These are phyloP conservation scores for Diachrysia chrysitis DNA, from an alignment of 2,888 invertebrate species.

Conservation along the genomic window DNA sequence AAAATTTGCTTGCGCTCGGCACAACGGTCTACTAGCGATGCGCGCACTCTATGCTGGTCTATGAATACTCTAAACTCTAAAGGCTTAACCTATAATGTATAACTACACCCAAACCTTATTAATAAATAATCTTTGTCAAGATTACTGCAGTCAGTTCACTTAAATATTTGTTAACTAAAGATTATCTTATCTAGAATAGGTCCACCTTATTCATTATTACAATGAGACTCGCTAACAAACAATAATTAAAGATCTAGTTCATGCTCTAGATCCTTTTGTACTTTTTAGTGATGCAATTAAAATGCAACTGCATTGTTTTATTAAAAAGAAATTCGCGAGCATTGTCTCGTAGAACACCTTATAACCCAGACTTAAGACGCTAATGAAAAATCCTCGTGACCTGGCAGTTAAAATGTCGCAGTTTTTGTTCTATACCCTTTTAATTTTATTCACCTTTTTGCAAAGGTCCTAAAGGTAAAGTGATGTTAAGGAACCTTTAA, in stretches of 20 bases:
- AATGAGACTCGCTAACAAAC: neutral
- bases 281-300: neutral
- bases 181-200: neutral
- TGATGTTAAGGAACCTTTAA: too few relatives aligned
- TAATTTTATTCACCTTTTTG: too few relatives aligned
- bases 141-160: neutral
- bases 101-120: too few relatives aligned
- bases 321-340: neutral
- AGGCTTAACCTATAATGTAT: too few relatives aligned
- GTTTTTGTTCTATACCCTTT: too few relatives aligned
- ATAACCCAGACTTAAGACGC: conserved; percentile 5
- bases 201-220: neutral
- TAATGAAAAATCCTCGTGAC: neutral
- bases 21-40: too few relatives aligned
- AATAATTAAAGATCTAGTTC: conserved; percentile 4
- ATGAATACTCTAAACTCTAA: too few relatives aligned
- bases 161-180: neutral
- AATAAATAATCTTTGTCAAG: too few relatives aligned
- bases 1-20: too few relatives aligned
- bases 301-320: conserved; percentile 2
- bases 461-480: too few relatives aligned
- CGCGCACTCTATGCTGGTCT: too few relatives aligned
- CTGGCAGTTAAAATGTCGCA: neutral
- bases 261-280: neutral
- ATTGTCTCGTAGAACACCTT: neutral